Evolutionary conservation across 2,888 invertebrate genomes (phyloP).

Genomic region (Lutraria lutraria): DNA sequence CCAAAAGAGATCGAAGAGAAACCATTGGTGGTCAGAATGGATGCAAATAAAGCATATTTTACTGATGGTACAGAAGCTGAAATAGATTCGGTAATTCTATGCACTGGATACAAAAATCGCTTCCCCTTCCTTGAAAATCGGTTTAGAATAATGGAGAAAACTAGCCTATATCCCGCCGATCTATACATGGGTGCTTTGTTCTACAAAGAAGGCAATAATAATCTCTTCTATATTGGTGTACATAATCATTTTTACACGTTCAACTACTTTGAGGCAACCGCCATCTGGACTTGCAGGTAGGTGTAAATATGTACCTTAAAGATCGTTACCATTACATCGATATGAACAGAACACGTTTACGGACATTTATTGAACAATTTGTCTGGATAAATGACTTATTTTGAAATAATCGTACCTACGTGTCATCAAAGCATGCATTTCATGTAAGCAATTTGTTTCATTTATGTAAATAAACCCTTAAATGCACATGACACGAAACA

Average conservation of each 20-base stretch:
- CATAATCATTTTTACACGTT: slow-evolving; percentile 3
- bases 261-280: background rate
- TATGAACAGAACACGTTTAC: too few species aligned
- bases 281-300: slow-evolving; percentile 24
- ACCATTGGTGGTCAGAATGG: slow-evolving; percentile 10
- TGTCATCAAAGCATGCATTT: too few species aligned
- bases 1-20: slow-evolving; percentile 12
- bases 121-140: slow-evolving; percentile 15
- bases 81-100: slow-evolving; percentile 15
- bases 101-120: slow-evolving; percentile 20
- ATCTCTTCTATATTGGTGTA: slow-evolving; percentile 27
- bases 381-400: too few species aligned
- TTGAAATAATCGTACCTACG: too few species aligned
- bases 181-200: slow-evolving; percentile 18
- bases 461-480: too few species aligned
- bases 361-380: too few species aligned
- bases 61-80: slow-evolving; percentile 2
- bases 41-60: slow-evolving; percentile 5
- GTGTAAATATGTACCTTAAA: too few species aligned
- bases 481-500: too few species aligned
- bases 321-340: too few species aligned
- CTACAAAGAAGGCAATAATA: slow-evolving; percentile 13
- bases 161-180: slow-evolving; percentile 6
- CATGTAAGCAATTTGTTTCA: too few species aligned
- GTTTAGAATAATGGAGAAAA: slow-evolving; percentile 13